Percentiles rank a stretch among this genome's conserved stretches.
phyloP scores from a whole-genome alignment of 2,888 invertebrate species.

The Prosopocoilus inquinatus region DNA sequence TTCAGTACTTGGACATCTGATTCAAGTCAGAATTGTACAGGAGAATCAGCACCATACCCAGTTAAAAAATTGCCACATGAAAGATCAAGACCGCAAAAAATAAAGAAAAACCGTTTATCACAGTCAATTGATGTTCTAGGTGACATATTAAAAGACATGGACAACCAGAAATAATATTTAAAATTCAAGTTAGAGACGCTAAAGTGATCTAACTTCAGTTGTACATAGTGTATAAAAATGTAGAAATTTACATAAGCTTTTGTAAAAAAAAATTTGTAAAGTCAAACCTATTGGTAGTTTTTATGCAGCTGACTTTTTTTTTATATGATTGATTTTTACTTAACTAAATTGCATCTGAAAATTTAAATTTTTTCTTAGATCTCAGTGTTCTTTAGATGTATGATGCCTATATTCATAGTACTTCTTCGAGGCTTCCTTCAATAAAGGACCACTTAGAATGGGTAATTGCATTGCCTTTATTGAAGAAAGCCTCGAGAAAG shows the following conservation, averaged over 20 bases:
- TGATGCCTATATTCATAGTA: no score
- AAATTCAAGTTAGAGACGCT: constrained; percentile 14
- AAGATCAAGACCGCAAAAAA: constrained; percentile 37
- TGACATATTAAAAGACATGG: constrained; percentile 49
- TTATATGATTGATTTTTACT: not conserved
- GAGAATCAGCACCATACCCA: constrained; percentile 3
- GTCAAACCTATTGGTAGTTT: constrained; percentile 2
- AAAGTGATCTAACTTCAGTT: constrained; percentile 15
- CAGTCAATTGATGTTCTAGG: constrained; percentile 45
- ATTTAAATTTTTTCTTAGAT: not conserved
- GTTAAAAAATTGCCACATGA: constrained; percentile 27
- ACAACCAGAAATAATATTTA: constrained; percentile 34
- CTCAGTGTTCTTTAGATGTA: constrained; percentile 4
- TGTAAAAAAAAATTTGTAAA: constrained; percentile 26
- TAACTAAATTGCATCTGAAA: no score
- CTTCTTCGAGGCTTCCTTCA: no score
- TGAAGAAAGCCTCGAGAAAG: no score
- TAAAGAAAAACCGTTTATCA: constrained; percentile 38
- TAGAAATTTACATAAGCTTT: not conserved
- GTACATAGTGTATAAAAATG: constrained; percentile 24
- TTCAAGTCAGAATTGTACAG: constrained; percentile 5
- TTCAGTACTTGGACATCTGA: not conserved
- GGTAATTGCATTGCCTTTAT: no score
- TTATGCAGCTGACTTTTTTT: no score
- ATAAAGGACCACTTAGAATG: no score